Percentiles rank a stretch among this genome's conserved stretches.
phyloP scores from a whole-genome alignment of 2,113 vertebrate species.

The Microcebus tavaratra region DNA sequence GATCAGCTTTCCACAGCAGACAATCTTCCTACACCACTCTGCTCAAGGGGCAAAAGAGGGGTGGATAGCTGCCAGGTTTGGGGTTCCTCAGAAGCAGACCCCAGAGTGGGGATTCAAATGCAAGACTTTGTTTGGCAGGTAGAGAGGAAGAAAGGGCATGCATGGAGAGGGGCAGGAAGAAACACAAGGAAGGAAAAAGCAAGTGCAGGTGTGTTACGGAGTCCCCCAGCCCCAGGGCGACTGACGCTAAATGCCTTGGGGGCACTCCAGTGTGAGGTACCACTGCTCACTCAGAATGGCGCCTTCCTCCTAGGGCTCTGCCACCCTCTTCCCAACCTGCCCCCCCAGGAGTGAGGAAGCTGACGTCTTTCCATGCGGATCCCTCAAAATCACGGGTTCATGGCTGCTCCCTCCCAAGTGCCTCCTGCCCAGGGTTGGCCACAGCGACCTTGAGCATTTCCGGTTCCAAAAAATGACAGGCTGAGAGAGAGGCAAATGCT shows the following conservation, averaged over 20 bases:
- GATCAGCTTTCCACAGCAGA: background rate
- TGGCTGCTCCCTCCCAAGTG: no score
- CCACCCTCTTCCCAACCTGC: no score
- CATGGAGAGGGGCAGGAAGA: no score
- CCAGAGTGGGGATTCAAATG: background rate
- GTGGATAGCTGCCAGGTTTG: background rate
- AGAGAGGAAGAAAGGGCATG: no score
- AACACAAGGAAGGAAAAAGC: background rate
- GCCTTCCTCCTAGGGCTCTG: background rate
- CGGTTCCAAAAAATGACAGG: background rate
- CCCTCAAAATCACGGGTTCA: background rate
- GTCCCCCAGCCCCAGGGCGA: background rate
- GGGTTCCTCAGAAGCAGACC: background rate
- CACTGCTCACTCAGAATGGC: no score
- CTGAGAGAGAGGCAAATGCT: no score
- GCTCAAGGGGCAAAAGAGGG: background rate
- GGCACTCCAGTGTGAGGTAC: no score
- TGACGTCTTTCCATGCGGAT: background rate
- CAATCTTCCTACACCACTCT: background rate
- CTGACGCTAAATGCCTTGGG: background rate
- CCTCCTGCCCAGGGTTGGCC: background rate
- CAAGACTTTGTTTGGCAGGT: background rate
- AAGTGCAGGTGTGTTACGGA: background rate
- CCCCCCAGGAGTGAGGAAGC: no score
- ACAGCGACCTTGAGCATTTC: background rate